These are phyloP conservation scores for Chrysomela aeneicollis DNA, from an alignment of 2,888 invertebrate genomes.

Conservation along the genomic window DNA sequence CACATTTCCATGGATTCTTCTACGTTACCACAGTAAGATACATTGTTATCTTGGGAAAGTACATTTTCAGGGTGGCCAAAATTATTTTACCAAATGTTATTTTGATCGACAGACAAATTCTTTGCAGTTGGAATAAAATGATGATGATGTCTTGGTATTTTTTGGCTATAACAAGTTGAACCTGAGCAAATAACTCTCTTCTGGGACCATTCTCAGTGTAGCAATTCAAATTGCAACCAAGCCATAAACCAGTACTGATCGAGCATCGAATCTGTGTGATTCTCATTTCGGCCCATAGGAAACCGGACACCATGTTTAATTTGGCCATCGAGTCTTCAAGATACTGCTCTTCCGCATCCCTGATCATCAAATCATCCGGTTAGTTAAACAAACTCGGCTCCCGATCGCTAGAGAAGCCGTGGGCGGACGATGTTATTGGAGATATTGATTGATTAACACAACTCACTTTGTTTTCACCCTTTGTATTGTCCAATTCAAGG, in stretches of 20 bases:
- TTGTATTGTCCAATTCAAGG: constrained; percentile 27
- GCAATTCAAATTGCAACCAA: too few species aligned
- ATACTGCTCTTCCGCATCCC: constrained; percentile 60
- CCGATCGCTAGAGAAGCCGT: constrained; percentile 53
- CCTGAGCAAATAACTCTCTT: background rate
- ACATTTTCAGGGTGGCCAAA: too few species aligned
- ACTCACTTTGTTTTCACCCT: constrained; percentile 46
- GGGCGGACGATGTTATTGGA: constrained; percentile 57
- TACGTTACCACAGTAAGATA: too few species aligned
- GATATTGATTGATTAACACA: constrained; percentile 63
- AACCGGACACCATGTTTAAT: constrained; percentile 54
- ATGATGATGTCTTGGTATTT: too few species aligned
- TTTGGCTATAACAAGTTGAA: too few species aligned
- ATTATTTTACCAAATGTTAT: too few species aligned
- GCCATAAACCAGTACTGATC: too few species aligned
- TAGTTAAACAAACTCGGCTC: constrained; percentile 60
- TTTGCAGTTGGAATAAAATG: too few species aligned
- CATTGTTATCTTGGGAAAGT: too few species aligned
- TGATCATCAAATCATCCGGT: constrained; percentile 62
- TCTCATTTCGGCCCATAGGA: background rate
- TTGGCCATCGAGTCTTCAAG: constrained; percentile 62
- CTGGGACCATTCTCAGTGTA: too few species aligned
- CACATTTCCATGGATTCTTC: too few species aligned
- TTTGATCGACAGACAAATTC: too few species aligned
- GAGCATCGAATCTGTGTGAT: background rate